These are phyloP conservation scores for Rafetus swinhoei DNA, from an alignment of 2,113 vertebrate genomes.

Conservation along the genomic window DNA sequence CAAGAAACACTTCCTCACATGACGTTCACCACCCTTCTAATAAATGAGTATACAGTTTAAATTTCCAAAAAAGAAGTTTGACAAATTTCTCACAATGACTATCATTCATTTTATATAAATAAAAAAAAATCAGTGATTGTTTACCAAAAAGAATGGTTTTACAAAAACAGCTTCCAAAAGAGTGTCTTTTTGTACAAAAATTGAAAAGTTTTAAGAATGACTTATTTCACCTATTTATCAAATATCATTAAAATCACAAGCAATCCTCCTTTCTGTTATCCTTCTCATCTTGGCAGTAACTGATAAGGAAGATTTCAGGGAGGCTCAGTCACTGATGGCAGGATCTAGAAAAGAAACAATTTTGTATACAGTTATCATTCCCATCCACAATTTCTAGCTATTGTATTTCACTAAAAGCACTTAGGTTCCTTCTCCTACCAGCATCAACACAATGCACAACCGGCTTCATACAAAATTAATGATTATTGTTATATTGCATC, in stretches of 20 bases:
- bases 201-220: slow-evolving; percentile 27
- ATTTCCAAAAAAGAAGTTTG: slow-evolving; percentile 46
- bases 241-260: slow-evolving; percentile 41
- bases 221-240: not conserved
- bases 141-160: slow-evolving; percentile 49
- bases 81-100: slow-evolving; percentile 39
- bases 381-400: slow-evolving; percentile 16
- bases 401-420: not conserved
- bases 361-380: slow-evolving; percentile 53
- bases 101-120: not conserved
- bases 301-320: slow-evolving; percentile 52
- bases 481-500: not conserved
- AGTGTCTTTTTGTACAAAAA: not conserved
- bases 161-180: slow-evolving; percentile 47
- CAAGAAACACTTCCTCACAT: slow-evolving; percentile 40
- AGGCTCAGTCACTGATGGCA: slow-evolving; percentile 43
- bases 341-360: slow-evolving; percentile 69
- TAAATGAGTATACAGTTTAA: slow-evolving; percentile 30
- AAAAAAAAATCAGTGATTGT: slow-evolving; percentile 41
- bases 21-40: slow-evolving; percentile 44
- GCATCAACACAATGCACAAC: not conserved
- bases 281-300: slow-evolving; percentile 54
- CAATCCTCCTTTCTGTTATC: slow-evolving; percentile 44
- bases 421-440: slow-evolving; percentile 34
- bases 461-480: not conserved